Evolutionary conservation across 2,113 vertebrate genomes (phyloP), one percentile per base, ranked within the genome.

Genomic region (Damaliscus lunatus): DNA sequence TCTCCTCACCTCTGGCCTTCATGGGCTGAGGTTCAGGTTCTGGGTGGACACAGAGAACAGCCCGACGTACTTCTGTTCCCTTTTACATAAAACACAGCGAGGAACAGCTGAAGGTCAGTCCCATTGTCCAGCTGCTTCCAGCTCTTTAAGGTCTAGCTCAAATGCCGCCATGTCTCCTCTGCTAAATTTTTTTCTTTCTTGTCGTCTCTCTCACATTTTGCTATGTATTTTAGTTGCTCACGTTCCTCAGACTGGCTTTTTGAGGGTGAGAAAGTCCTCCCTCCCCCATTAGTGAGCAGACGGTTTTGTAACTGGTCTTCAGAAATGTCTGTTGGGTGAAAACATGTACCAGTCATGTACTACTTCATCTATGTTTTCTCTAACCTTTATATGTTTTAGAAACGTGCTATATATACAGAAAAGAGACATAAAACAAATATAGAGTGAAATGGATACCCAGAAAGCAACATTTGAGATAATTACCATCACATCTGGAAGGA

Each of bases 21-120:
- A 27, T 7, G 94, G 82, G 52, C 59, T 3, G 25, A 5, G 33
- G 87, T 21, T 46, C 67, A 1, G 8, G 71, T 48, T 19, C 48
- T 1, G 13, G 27, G 90, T 3, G n/a, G 52, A 5, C 10, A 15
- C 67, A 8, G 36, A 27, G n/a, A n/a, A 59, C 0, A 12, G 83
- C 31, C 27, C 46, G 12, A 1, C 48, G 62, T 15, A 31, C 31
- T 1, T 31, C 48, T 3, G 7, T 6, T 15, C 15, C 12, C 17
- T 12, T 31, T 67, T 9, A 9, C 2, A 1, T 6, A 1, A 9
- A 12, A 6, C 12, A 3, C 4, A 7, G 77, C 11, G 5, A 9
- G 48, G 29, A 53, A 5, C 36, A 31, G 82, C 36, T 4, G 57
- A 3, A 13, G 5, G 23, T 19, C 33, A 25, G 67, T 6, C 4